Evolutionary conservation across 2,113 vertebrate species (phyloP), one percentile per base, ranked within the genome.

Genomic region (Microcebus griseorufus): DNA sequence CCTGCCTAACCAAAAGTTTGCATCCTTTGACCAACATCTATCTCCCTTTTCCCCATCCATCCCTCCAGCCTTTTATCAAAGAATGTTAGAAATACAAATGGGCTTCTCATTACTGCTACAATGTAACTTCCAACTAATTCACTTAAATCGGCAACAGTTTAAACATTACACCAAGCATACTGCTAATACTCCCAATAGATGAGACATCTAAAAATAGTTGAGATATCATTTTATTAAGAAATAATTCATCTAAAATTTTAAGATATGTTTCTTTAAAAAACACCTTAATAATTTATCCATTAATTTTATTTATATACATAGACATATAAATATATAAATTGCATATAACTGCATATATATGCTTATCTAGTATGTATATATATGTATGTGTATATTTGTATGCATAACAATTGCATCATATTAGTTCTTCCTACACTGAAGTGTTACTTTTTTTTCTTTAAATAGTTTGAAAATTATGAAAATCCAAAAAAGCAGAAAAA

Each of bases 151-250:
- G 32, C 11, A 96, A 91, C 17, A 86, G 45, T 73, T 87, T 76
- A 97, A 94, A 87, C 79, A 95, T 73, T 86, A 85, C 48, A 92
- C 4, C 48, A 91, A 95, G 17, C 22, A 88, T 25, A 92, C 48
- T 88, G 85, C n/a, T 90, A 69, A 91, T 55, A 95, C 7, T 92
- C 20, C 29, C 18, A 85, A 76, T 32, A 91, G 32, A 51, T 9
- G 5, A 11, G 84, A 73, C 55, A 94, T 48, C 64, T 93, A 84
- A 73, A 96, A 96, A 84, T n/a, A 93, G n/a, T 20, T 90, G 75
- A 12, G 37, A 90, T 75, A 91, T 4, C 87, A 17, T 39, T 94
- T 78, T 76, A 70, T 64, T 81, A 60, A 93, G n/a, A 78, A 96
- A 69, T 6, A 80, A 88, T 92, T 85, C 53, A 55, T 55, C 29